A percentile compares a stretch with the other conserved stretches of the same genome.
These are phyloP conservation scores for Elephas maximus DNA, from an alignment of 2,113 vertebrate genomes.

Conservation along the genomic window DNA sequence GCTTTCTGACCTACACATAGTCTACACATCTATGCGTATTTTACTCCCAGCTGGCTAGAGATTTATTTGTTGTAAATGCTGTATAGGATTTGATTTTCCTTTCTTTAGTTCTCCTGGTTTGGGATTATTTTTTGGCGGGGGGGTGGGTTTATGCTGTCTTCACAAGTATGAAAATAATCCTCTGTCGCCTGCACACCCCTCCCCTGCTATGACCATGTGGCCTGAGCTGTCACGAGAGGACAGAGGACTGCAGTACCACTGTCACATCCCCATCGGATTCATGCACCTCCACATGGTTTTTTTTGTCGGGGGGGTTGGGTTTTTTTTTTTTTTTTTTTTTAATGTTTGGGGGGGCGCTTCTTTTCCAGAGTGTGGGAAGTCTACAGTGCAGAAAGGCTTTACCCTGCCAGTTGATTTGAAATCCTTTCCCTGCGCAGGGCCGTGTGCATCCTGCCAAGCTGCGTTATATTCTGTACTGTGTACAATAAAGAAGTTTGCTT, in stretches of 20 bases:
- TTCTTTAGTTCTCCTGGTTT: slow-evolving; percentile 85
- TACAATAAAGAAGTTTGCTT: slow-evolving; percentile 97
- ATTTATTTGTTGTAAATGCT: slow-evolving; percentile 92
- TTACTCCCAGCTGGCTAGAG: slow-evolving; percentile 82
- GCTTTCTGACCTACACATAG: slow-evolving; percentile 86
- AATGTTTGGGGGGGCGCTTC: not conserved
- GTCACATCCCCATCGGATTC: slow-evolving; percentile 76
- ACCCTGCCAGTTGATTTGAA: slow-evolving; percentile 88
- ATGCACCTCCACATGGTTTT: slow-evolving; percentile 62
- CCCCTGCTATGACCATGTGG: not conserved
- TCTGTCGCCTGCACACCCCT: slow-evolving; percentile 66
- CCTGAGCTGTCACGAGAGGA: slow-evolving; percentile 16
- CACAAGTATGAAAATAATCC: slow-evolving; percentile 85
- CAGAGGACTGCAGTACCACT: not conserved
- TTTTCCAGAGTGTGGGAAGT: slow-evolving; percentile 83
- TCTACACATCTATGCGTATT: slow-evolving; percentile 82
- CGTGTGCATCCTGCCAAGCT: slow-evolving; percentile 94
- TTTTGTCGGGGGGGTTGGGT: not conserved
- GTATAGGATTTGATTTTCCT: slow-evolving; percentile 88
- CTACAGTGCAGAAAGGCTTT: slow-evolving; percentile 88
- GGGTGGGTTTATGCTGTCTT: slow-evolving; percentile 72
- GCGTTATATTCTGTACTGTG: slow-evolving; percentile 97
- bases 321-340: not conserved
- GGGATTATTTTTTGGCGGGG: slow-evolving; percentile 62
- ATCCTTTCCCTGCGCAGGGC: slow-evolving; percentile 87